Conservation (phyloP, 2,888 invertebrate genomes). For the Calliphora vomitoria region DNA sequence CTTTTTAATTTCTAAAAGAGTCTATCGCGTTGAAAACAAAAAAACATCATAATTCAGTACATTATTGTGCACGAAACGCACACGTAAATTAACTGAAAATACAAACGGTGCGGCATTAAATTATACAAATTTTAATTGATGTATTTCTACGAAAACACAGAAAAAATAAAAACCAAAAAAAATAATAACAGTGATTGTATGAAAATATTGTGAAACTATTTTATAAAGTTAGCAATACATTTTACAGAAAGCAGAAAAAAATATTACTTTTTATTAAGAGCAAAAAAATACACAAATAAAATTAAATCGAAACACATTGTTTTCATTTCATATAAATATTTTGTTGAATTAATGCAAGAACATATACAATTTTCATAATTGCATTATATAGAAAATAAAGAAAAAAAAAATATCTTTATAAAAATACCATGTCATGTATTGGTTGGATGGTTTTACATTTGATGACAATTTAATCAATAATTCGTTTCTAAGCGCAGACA, state of each 20-base stretch:
- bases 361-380: neutral
- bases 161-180: conserved; percentile 27
- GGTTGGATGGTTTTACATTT: conserved; percentile 83
- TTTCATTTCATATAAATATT: neutral
- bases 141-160: conserved; percentile 9
- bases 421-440: conserved; percentile 82
- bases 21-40: conserved; percentile 60
- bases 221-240: conserved; percentile 37
- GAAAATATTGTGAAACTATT: conserved; percentile 19
- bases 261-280: neutral
- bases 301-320: conserved; percentile 44
- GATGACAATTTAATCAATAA: conserved; percentile 83
- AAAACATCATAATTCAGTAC: conserved; percentile 65
- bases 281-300: conserved; percentile 17
- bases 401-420: conserved; percentile 2
- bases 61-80: conserved; percentile 66
- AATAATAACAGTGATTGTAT: conserved; percentile 26
- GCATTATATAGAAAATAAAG: conserved; percentile 2
- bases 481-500: conserved; percentile 81
- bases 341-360: conserved; percentile 1
- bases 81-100: conserved; percentile 68
- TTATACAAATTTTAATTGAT: conserved; percentile 31
- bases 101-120: conserved; percentile 57
- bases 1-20: conserved; percentile 59
- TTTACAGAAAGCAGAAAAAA: conserved; percentile 27